A percentile compares a stretch with the other conserved stretches of the same genome.
phyloP scores from a whole-genome alignment of 2,888 invertebrate genomes.

The Dromius quadrimaculatus region DNA sequence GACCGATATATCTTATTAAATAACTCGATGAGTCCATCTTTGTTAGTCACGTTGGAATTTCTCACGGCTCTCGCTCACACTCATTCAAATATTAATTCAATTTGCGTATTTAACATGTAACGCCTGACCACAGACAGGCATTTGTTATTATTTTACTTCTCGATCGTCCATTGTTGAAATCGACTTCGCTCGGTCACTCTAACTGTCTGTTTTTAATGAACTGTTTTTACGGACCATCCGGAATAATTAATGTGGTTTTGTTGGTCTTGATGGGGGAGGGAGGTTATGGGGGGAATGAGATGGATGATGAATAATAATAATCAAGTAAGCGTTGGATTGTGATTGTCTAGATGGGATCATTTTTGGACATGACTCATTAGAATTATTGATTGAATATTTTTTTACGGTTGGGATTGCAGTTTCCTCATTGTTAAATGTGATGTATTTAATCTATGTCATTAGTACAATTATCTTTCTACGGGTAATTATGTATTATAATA shows the following conservation, averaged over 20 bases:
- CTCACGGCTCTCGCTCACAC: constrained; percentile 62
- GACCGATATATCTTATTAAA: constrained; percentile 64
- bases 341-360: constrained; percentile 25
- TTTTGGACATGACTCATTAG: constrained; percentile 42
- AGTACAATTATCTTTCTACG: constrained; percentile 66
- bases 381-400: neutral
- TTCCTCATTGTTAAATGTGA: too few species aligned
- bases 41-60: constrained; percentile 66
- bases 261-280: neutral
- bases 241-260: constrained; percentile 48
- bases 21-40: constrained; percentile 65
- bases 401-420: too few species aligned
- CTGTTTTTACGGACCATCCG: constrained; percentile 40
- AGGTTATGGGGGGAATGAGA: neutral
- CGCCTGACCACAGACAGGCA: constrained; percentile 35
- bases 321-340: constrained; percentile 20
- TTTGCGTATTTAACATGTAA: constrained; percentile 49
- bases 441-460: constrained; percentile 66
- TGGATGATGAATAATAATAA: constrained; percentile 14
- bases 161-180: constrained; percentile 14
- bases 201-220: constrained; percentile 43
- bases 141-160: constrained; percentile 40
- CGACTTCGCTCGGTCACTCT: constrained; percentile 12
- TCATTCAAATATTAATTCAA: constrained; percentile 52
- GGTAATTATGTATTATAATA: constrained; percentile 67